These are phyloP conservation scores for Balearica regulorum DNA, from an alignment of 2,797 vertebrate genomes.

Conservation along the genomic window DNA sequence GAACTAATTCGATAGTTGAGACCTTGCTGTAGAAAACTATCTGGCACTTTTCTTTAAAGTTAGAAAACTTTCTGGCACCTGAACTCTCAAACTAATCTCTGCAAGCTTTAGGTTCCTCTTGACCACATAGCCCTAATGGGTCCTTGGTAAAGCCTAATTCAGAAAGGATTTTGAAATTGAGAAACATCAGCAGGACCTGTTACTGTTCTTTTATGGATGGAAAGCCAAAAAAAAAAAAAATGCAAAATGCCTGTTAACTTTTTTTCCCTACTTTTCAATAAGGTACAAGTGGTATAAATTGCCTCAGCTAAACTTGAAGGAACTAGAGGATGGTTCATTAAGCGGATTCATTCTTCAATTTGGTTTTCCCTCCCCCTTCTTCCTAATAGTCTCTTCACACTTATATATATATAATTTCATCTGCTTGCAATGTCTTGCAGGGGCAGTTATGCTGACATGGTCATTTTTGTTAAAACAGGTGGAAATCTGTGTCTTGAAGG, in stretches of 20 bases:
- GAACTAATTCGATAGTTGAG: not conserved
- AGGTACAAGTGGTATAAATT: rapidly evolving
- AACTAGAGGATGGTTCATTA: not conserved
- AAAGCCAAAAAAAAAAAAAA: not conserved
- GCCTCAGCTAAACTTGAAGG: not conserved
- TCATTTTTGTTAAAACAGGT: not conserved
- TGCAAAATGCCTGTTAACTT: not conserved
- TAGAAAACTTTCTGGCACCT: too few relatives aligned
- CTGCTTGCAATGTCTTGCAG: not conserved
- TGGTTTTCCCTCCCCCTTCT: not conserved
- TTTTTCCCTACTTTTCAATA: not conserved
- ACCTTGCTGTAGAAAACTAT: not conserved
- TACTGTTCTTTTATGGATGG: not conserved
- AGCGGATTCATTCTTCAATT: not conserved
- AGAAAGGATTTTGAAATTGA: not conserved
- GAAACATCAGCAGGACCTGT: not conserved
- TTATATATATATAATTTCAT: not conserved
- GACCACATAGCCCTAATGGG: not conserved
- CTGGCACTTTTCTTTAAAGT: not conserved
- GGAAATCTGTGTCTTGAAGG: not conserved
- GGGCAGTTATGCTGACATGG: rapidly evolving
- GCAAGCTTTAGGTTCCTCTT: not conserved
- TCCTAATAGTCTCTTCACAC: not conserved
- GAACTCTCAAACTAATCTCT: not conserved
- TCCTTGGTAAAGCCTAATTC: not conserved